These are phyloP conservation scores for Porites divaricata DNA, from an alignment of 92 coral and sea anemone genomes.

Conservation along the genomic window DNA sequence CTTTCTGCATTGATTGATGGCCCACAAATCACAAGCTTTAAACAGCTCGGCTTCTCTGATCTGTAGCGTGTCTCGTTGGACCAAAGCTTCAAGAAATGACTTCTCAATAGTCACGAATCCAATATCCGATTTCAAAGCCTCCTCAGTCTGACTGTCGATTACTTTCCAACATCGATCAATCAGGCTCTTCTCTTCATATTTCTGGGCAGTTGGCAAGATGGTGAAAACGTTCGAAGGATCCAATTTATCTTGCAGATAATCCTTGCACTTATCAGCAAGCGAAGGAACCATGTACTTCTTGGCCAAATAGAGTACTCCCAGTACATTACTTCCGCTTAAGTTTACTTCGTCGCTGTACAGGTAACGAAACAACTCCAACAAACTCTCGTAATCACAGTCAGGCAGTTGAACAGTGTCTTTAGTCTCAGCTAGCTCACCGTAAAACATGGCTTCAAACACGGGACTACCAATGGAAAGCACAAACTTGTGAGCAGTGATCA, in stretches of 20 bases:
- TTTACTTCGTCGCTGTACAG: neutral
- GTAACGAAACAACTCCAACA: neutral
- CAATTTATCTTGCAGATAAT: neutral
- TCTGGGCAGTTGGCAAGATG: neutral
- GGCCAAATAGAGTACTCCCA: neutral
- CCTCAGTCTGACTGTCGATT: neutral
- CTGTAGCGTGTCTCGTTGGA: neutral
- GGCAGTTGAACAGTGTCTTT: conserved; percentile 60
- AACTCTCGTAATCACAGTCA: conserved; percentile 46
- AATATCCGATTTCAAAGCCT: neutral
- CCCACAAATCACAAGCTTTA: neutral
- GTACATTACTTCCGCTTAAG: neutral
- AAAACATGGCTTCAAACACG: conserved; percentile 63
- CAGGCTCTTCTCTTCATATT: neutral
- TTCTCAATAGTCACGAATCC: neutral
- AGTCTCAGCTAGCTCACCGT: conserved; percentile 69
- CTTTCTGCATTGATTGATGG: neutral
- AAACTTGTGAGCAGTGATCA: conserved; percentile 60
- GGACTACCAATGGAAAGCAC: conserved; percentile 61
- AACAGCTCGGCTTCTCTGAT: neutral
- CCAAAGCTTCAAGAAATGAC: neutral
- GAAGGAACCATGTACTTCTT: neutral
- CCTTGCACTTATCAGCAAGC: neutral
- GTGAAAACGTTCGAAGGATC: neutral
- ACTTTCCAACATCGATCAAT: neutral